Evolutionary conservation across 2,797 vertebrate genomes (phyloP), one percentile per base, ranked within the genome.

Genomic region (Coilia nasus): DNA sequence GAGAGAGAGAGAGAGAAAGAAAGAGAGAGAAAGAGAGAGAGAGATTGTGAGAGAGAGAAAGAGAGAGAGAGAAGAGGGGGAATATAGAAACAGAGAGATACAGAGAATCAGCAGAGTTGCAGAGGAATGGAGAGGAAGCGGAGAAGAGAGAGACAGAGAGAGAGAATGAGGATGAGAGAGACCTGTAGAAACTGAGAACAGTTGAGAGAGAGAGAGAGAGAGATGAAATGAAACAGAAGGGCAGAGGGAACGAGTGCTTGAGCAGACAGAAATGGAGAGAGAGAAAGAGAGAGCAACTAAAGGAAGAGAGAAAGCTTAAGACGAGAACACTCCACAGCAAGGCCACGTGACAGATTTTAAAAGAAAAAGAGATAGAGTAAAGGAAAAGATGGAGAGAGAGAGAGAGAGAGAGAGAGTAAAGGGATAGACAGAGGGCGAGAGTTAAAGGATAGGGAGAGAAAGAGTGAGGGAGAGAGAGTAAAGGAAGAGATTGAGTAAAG

Each of bases 401-500:
- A 31, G 10, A 31, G 25, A 71, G 64, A 71, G 67, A 19, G 67
- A 41, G n/a, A 46, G 28, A 80, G 84, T 47, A 14, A 54, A 54
- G 50, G 14, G 50, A 10, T 3, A 47, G 46, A 47, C 4, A 47
- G 46, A 47, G 46, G 46, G 46, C 3, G 46, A 47, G 46, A 47
- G 50, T 54, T 54, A 14, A 14, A 10, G 46, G 50, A 54, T 54
- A 54, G 50, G 46, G 46, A 54, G 50, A 35, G 67, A 75, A 14
- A n/a, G 15, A 14, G 14, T 14, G 9, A 14, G 1, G 7, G 3
- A 9, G 82, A 46, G 9, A 47, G 19, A 25, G 17, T 11, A 71
- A 64, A 47, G 59, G 35, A 35, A 9, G 44, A 50, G 9, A 41
- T 47, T 67, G 83, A 5, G 21, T 86, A 89, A 92, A 90, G 88